Evolutionary conservation across 2,113 vertebrate genomes (phyloP), one percentile per base, ranked within the genome.

Genomic region (Pterocles burchelli): DNA sequence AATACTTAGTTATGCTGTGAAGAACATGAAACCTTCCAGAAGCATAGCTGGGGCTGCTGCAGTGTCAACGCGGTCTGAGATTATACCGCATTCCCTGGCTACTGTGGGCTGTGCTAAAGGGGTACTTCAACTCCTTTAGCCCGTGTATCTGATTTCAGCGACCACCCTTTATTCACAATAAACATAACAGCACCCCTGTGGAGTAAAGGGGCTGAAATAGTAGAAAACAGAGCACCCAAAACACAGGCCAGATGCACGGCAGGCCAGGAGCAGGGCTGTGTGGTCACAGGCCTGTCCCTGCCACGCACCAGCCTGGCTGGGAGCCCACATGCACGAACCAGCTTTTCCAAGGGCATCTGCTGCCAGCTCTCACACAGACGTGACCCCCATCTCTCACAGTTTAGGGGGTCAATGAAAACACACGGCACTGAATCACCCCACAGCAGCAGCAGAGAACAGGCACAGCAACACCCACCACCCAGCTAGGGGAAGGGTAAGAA

Each of bases 331-430:
- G 46, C 2, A 3, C 51, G 20, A 92, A 51, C 17, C 86, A 75
- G 43, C 26, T 38, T 73, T 52, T 34, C 54, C 63, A 24, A 68
- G n/a, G 51, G 4, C 55, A 25, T 29, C 36, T 77, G 81, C n/a
- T 34, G 65, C 20, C 46, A 77, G 26, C 20, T 57, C 34, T 18
- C 51, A 16, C 51, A 21, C 1, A 25, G 33, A 34, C 6, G 2
- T 43, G 25, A 52, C 48, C 18, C 19, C 5, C 4, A 0, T 26
- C n/a, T 8, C 22, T 81, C 71, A 33, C 51, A 43, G 58, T 7
- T 2, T 7, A 10, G 3, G 6, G 10, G 13, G 24, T 4, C 38
- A 3, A 0, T 31, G 22, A 74, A 55, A 70, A 62, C 0, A 0
- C n/a, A 54, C 1, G 1, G 46, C 43, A 15, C 34, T 6, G 38